A percentile compares a stretch with the other conserved stretches of the same genome.
Evolutionary conservation across 1,140 invertebrate genomes (phyloP).

Genomic region (Achroia grisella): DNA sequence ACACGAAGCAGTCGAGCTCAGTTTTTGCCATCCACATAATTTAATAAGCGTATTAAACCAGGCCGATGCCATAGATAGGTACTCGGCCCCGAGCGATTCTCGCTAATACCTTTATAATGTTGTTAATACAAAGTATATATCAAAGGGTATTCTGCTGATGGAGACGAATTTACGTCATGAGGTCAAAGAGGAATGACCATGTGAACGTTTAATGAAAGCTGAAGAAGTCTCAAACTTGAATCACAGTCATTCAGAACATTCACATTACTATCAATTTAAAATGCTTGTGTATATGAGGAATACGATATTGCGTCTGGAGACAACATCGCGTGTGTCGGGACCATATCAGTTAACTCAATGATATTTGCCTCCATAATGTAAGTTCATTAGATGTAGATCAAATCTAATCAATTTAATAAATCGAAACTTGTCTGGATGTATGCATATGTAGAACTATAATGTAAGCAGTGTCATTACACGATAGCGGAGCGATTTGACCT

Average conservation of each 20-base stretch:
- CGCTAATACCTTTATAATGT: slow-evolving; percentile 47
- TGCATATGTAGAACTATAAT: slow-evolving; percentile 22
- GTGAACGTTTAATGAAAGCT: slow-evolving; percentile 55
- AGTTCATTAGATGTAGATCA: slow-evolving; percentile 22
- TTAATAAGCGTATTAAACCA: slow-evolving; percentile 68
- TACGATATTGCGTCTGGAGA: slow-evolving; percentile 51
- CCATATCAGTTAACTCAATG: slow-evolving; percentile 44
- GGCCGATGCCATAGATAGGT: slow-evolving; percentile 59
- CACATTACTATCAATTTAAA: slow-evolving; percentile 69
- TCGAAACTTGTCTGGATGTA: not conserved
- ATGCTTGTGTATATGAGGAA: slow-evolving; percentile 33
- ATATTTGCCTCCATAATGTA: slow-evolving; percentile 18
- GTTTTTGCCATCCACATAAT: slow-evolving; percentile 66
- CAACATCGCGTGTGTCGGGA: slow-evolving; percentile 48
- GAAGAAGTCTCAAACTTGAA: slow-evolving; percentile 57
- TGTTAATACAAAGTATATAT: slow-evolving; percentile 27
- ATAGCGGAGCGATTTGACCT: slow-evolving; percentile 26
- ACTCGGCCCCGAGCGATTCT: slow-evolving; percentile 40
- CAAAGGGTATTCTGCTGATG: slow-evolving; percentile 20
- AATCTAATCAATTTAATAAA: slow-evolving; percentile 25
- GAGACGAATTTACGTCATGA: slow-evolving; percentile 26
- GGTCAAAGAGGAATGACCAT: slow-evolving; percentile 71
- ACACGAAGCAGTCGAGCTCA: slow-evolving; percentile 40
- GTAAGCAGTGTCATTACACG: slow-evolving; percentile 15
- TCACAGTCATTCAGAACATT: slow-evolving; percentile 58